Evolutionary conservation across 2,797 vertebrate species (phyloP), one percentile per base, ranked within the genome.

Genomic region (Botia kubotai): DNA sequence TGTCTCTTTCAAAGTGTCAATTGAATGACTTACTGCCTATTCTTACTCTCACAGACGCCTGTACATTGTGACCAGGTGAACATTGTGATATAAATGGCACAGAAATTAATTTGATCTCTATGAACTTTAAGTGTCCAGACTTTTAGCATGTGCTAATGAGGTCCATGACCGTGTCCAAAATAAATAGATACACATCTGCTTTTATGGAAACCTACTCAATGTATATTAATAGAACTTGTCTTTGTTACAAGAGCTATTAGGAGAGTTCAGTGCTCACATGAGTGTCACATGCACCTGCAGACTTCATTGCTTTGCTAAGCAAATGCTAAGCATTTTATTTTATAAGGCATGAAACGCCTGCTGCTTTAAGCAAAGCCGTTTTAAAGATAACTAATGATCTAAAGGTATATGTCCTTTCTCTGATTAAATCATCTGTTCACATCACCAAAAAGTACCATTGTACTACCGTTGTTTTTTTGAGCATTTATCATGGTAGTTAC

Each of bases 211-310:
- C 50, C 52, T 39, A 39, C 39, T 76, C 11, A 71, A 11, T 33
- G 36, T 46, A n/a, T 82, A 78, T 80, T 80, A 77, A 81, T 77
- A 81, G 75, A 69, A 48, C 12, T 23, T 11, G 46, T 58, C 67
- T 65, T 46, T 73, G 36, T 65, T 23, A n/a, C 36, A 46, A 66
- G 78, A 82, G 53, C 39, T 67, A 29, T 75, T 50, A 29, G 57
- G 70, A 53, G 36, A 23, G 53, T 65, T 79, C 33, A 79, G 73
- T 2, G 10, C 50, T 58, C 23, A 12, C 21, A 53, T 53, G 33
- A 48, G 50, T 72, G 53, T 65, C 79, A 81, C 72, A 52, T 72
- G 71, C 21, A 68, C 58, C 71, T 75, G 19, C 48, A 58, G 19
- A 13, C 23, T 33, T 65, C n/a, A 11, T 53, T 55, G 26, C 21